phyloP scores from a whole-genome alignment of 2,888 invertebrate species.

The Sericinus montela region DNA sequence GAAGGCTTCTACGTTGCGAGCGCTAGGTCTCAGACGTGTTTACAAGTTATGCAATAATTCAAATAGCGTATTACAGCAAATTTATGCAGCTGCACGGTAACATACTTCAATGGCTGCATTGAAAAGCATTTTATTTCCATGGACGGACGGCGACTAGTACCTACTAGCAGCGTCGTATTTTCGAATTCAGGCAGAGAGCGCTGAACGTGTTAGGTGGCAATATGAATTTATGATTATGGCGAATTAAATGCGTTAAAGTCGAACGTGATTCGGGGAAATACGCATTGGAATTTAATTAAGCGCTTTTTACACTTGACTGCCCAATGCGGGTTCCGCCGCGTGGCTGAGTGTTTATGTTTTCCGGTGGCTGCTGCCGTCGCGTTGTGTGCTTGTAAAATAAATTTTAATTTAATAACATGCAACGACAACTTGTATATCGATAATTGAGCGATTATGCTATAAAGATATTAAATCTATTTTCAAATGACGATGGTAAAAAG shows the following conservation, averaged over 20 bases:
- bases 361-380: slow-evolving; percentile 27
- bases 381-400: slow-evolving; percentile 20
- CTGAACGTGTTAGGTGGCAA: slow-evolving; percentile 63
- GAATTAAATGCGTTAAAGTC: slow-evolving; percentile 64
- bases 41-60: slow-evolving; percentile 77
- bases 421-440: slow-evolving; percentile 19
- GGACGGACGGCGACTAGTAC: slow-evolving; percentile 46
- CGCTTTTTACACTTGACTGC: slow-evolving; percentile 48
- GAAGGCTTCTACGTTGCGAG: slow-evolving; percentile 45
- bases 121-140: slow-evolving; percentile 74
- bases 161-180: slow-evolving; percentile 45
- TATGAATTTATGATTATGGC: slow-evolving; percentile 70
- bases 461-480: slow-evolving; percentile 9
- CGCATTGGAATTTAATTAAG: slow-evolving; percentile 61
- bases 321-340: slow-evolving; percentile 29
- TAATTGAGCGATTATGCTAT: slow-evolving; percentile 19
- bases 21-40: slow-evolving; percentile 63
- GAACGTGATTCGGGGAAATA: slow-evolving; percentile 51
- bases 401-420: slow-evolving; percentile 23
- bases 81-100: slow-evolving; percentile 71
- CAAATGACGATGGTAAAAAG: slow-evolving; percentile 5
- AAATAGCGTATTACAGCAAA: slow-evolving; percentile 68
- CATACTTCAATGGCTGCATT: slow-evolving; percentile 74
- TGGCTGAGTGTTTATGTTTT: slow-evolving; percentile 28
- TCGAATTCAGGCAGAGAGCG: slow-evolving; percentile 56